Conservation (phyloP, 2,888 invertebrate genomes). For the Tetranychus piercei region DNA sequence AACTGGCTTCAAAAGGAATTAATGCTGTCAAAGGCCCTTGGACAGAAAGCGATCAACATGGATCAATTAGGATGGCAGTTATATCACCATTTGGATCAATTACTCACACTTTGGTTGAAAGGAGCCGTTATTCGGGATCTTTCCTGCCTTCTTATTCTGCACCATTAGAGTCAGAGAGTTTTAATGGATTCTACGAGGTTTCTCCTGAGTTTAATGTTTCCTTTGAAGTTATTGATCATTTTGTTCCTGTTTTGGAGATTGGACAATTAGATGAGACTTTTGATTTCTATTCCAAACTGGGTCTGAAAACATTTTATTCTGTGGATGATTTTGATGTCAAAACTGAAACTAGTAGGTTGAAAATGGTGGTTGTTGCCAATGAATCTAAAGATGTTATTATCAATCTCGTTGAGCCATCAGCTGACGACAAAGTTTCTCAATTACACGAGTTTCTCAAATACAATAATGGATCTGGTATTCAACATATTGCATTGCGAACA, state of each 20-base stretch:
- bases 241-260: slow-evolving; percentile 92
- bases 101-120: slow-evolving; percentile 81
- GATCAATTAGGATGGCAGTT: slow-evolving; percentile 62
- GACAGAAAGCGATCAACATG: slow-evolving; percentile 68
- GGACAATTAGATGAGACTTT: slow-evolving; percentile 67
- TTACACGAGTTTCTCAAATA: slow-evolving; percentile 91
- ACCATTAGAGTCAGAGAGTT: slow-evolving; percentile 34
- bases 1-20: slow-evolving; percentile 64
- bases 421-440: slow-evolving; percentile 83
- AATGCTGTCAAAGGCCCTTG: slow-evolving; percentile 61
- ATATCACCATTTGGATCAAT: slow-evolving; percentile 95
- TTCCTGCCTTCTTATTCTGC: slow-evolving; percentile 65
- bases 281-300: slow-evolving; percentile 58
- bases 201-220: slow-evolving; percentile 10
- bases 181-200: neutral
- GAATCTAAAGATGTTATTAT: slow-evolving; percentile 91
- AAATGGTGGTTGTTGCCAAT: slow-evolving; percentile 49
- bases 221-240: slow-evolving; percentile 64
- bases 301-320: neutral
- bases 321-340: neutral
- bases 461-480: slow-evolving; percentile 90
- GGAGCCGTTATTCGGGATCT: slow-evolving; percentile 53
- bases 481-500: slow-evolving; percentile 90
- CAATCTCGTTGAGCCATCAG: slow-evolving; percentile 92
- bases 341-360: neutral